These are phyloP conservation scores for Amphiprion ocellaris DNA, from an alignment of 2,113 vertebrate species.

Conservation along the genomic window DNA sequence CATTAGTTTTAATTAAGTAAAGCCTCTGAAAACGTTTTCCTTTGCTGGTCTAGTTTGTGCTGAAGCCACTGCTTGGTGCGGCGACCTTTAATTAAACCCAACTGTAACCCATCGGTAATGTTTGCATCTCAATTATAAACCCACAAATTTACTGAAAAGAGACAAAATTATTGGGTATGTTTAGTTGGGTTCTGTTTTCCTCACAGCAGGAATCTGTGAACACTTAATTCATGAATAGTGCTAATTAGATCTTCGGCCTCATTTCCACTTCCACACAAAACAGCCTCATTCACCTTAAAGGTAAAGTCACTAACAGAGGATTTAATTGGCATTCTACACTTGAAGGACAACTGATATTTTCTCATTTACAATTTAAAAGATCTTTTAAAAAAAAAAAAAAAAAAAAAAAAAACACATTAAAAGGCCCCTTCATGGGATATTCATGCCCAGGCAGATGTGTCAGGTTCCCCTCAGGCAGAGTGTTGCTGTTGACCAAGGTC, in stretches of 20 bases:
- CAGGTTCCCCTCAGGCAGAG: slow-evolving; percentile 45
- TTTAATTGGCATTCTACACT: slow-evolving; percentile 51
- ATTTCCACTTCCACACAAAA: slow-evolving; percentile 32
- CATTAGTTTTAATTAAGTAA: slow-evolving; percentile 5
- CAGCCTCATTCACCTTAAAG: slow-evolving; percentile 30
- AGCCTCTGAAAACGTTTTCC: not conserved
- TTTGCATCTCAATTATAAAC: slow-evolving; percentile 1
- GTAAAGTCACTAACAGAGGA: slow-evolving; percentile 36
- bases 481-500: slow-evolving; percentile 68
- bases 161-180: not conserved
- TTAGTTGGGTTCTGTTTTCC: not conserved
- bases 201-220: not conserved
- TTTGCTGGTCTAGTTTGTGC: not conserved
- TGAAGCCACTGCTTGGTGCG: not conserved
- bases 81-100: not conserved
- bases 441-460: slow-evolving; percentile 48
- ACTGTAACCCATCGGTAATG: not conserved
- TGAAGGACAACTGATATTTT: slow-evolving; percentile 45
- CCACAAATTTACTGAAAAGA: not conserved
- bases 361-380: slow-evolving; percentile 68
- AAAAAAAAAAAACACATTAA: slow-evolving; percentile 43
- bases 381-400: too few relatives aligned
- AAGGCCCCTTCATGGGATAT: slow-evolving; percentile 64
- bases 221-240: not conserved
- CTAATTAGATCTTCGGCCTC: slow-evolving; percentile 18